phyloP scores from a whole-genome alignment of 2,888 invertebrate species.

The Drosophila setosimentum region DNA sequence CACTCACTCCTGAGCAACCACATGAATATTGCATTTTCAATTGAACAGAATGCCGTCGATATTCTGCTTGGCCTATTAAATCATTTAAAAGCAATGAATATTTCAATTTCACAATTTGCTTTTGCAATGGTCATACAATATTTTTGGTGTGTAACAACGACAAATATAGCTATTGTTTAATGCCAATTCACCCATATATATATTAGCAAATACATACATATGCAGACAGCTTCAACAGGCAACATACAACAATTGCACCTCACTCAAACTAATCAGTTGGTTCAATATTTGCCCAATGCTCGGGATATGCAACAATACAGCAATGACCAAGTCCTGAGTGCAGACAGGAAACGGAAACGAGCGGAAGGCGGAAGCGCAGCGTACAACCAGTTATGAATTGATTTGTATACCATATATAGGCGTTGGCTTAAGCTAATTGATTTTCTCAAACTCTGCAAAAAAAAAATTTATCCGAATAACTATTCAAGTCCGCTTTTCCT shows the following conservation, averaged over 20 bases:
- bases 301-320: neutral
- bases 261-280: conserved; percentile 77
- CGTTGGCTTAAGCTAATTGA: conserved; percentile 62
- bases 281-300: conserved; percentile 67
- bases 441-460: conserved; percentile 60
- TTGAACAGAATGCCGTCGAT: conserved; percentile 23
- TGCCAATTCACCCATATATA: neutral
- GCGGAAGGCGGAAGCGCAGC: conserved; percentile 53
- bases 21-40: conserved; percentile 24
- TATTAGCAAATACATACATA: conserved; percentile 5
- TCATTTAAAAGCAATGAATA: conserved; percentile 71
- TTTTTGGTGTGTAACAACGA: conserved; percentile 44
- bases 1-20: neutral
- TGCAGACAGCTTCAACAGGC: neutral
- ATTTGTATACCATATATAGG: conserved; percentile 27
- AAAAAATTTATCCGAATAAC: conserved; percentile 16
- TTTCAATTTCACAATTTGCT: conserved; percentile 53
- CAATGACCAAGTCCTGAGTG: conserved; percentile 8
- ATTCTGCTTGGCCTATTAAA: conserved; percentile 48
- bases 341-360: conserved; percentile 64
- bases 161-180: conserved; percentile 48
- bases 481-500: conserved; percentile 23
- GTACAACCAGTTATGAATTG: conserved; percentile 58
- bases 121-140: conserved; percentile 14
- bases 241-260: conserved; percentile 43